Percentiles rank a stretch among this genome's conserved stretches.
phyloP scores from a whole-genome alignment of 2,888 invertebrate genomes.

The Cyclophora albipunctata region DNA sequence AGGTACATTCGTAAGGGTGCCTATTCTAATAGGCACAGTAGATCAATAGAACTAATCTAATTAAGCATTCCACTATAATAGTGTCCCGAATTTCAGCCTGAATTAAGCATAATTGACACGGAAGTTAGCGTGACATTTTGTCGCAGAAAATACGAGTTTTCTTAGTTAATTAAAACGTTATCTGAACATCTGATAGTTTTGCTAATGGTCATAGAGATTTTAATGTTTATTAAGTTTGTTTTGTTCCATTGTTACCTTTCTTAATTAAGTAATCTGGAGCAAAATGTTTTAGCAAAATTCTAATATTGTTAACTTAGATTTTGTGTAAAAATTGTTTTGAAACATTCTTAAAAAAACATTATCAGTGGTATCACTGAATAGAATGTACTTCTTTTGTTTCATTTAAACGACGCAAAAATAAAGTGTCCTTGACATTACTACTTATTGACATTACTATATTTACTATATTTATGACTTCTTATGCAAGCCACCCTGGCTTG shows the following conservation, averaged over 20 bases:
- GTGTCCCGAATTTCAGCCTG: constrained; percentile 43
- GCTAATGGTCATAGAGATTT: constrained; percentile 7
- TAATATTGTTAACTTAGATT: too few relatives aligned
- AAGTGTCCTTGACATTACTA: too few relatives aligned
- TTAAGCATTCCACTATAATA: constrained; percentile 38
- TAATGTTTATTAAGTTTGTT: constrained; percentile 1
- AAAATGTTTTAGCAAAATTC: too few relatives aligned
- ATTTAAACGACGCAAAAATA: too few relatives aligned
- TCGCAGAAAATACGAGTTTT: constrained; percentile 25
- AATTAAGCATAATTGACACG: constrained; percentile 56
- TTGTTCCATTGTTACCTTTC: constrained; percentile 1
- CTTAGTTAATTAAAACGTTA: constrained; percentile 22
- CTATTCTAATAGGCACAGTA: not conserved
- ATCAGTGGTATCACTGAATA: too few relatives aligned
- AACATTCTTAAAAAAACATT: too few relatives aligned
- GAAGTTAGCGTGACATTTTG: constrained; percentile 51
- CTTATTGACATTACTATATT: too few relatives aligned
- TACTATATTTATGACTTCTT: too few relatives aligned
- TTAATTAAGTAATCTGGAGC: not conserved
- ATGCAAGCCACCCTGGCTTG: too few relatives aligned
- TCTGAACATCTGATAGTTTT: constrained; percentile 12
- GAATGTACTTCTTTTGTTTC: too few relatives aligned
- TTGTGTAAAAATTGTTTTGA: too few relatives aligned
- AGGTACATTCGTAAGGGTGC: too few relatives aligned
- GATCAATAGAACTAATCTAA: constrained; percentile 33